Evolutionary conservation across 2,888 invertebrate genomes (phyloP), one percentile per base, ranked within the genome.

Genomic region (Leptarthrus brevirostris): DNA sequence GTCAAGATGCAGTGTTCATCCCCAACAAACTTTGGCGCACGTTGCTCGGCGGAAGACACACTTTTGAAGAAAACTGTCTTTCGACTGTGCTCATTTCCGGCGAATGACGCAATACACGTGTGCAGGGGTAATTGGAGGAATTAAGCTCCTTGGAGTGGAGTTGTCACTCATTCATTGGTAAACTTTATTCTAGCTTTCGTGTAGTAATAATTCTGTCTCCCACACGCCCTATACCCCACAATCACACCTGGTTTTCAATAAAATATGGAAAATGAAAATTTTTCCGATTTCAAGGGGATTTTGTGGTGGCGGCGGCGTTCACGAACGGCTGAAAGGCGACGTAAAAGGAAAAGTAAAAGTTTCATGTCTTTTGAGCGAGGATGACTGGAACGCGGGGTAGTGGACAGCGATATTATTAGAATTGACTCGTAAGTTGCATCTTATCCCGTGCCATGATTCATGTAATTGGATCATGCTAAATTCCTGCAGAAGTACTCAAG

Each of bases 81-180:
- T 64, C n/a, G 64, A 18, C 22, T 64, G 47, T 64, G 24, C 24
- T 22, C 64, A 64, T 44, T 47, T 64, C 64, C 64, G 47, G 64
- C 24, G n/a, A 44, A 14, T 18, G 34, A 16, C 36, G 22, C 40
- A 30, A 49, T 3, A 49, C 49, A 49, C 40, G 40, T 49, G 20
- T 6, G 12, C 3, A 18, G 12, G 20, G 2, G 16, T 49, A 49
- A 49, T 49, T 49, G 20, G 5, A 49, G 4, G 49, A 49, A 49
- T 49, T 16, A 49, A 49, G n/a, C 12, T 20, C 4, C 8, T 16
- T 44, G 24, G 44, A 44, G 40, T 16, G 16, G 40, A 14, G 49
- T 20, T 4, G 36, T 40, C 44, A 24, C 36, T 64, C 44, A 64
- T 44, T 64, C 40, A 44, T 26, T 22, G 24, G 24, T 20, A 26